Base-by-base conservation (phyloP, 2,113 vertebrate species). In the Leiothrix lutea region DNA sequence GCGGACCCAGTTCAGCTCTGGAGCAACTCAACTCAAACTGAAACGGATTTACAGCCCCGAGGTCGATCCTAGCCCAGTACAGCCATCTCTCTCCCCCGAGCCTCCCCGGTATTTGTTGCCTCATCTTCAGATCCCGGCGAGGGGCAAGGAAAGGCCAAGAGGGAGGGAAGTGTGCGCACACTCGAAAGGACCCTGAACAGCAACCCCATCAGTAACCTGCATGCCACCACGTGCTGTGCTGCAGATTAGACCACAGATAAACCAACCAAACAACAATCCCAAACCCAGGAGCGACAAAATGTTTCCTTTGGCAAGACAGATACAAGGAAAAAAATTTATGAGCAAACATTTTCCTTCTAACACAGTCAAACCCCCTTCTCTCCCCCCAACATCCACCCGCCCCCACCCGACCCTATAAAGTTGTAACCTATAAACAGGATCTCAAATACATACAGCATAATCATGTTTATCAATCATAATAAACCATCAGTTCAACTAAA, bases 251-350 rank as follows among this genome's bases (percentile, higher is more conserved):
- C 95, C 96, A 96, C 90, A 97, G 94, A 95, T 97, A 98, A 97
- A 98, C 97, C 97, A 88, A 95, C 95, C 97, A 87, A 96, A 97
- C 86, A 96, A 93, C 94, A 95, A 95, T 79, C 95, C 97, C 90
- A 95, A 77, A 96, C 97, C 97, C 96, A 98, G 98, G 97, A 98
- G 96, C 80, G 96, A 98, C 97, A 98, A 98, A 98, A 98, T 98
- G 98, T 98, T 98, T 98, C 98, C 99, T 99, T 99, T 99, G 99
- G 99, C 99, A 99, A 99, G 98, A 98, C 95, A 98, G 98, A 96
- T 92, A 95, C 61, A 92, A 96, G 92, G 95, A 96, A 94, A 93
- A 97, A 94, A 97, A 96, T 88, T 94, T 74, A 93, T 91, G 50
- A 97, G 92, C 95, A 97, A 97, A 96, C 79, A 81, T 96, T 95